Conservation (phyloP, 1,140 invertebrate genomes). For the Melitaea cinxia region DNA sequence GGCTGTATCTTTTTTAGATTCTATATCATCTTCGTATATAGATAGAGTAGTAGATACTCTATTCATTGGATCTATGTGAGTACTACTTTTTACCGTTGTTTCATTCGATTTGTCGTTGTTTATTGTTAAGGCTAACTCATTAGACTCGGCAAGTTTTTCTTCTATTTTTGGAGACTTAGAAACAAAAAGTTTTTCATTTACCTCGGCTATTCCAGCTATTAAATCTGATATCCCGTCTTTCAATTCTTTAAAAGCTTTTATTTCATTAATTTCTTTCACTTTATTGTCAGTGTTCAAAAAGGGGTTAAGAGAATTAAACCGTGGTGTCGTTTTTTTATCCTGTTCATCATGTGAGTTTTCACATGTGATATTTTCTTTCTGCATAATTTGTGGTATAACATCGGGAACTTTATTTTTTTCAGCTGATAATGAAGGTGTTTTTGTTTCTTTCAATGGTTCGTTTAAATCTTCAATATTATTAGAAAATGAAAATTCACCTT, state of each 20-base stretch:
- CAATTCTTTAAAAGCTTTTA: constrained; percentile 78
- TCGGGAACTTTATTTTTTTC: constrained; percentile 52
- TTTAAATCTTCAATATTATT: constrained; percentile 49
- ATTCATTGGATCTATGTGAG: constrained; percentile 50
- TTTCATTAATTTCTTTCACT: constrained; percentile 75
- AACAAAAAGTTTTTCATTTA: constrained; percentile 76
- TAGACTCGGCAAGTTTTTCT: constrained; percentile 16
- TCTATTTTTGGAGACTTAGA: constrained; percentile 52
- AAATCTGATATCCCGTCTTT: constrained; percentile 79
- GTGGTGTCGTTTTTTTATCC: constrained; percentile 28
- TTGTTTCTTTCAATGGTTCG: constrained; percentile 44
- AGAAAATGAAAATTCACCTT: constrained; percentile 59
- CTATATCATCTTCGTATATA: constrained; percentile 72
- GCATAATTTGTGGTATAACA: constrained; percentile 48
- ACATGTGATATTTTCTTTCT: constrained; percentile 52
- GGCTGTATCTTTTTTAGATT: constrained; percentile 67
- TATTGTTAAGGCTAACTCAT: constrained; percentile 61
- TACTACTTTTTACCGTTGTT: constrained; percentile 54
- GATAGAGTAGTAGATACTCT: constrained; percentile 63
- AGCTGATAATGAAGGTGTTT: constrained; percentile 44
- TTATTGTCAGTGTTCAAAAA: constrained; percentile 66
- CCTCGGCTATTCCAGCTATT: constrained; percentile 77
- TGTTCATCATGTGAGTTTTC: constrained; percentile 36
- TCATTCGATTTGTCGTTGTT: constrained; percentile 82
- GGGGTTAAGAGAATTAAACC: constrained; percentile 63